A percentile compares a stretch with the other conserved stretches of the same genome.
Evolutionary conservation across 2,888 invertebrate genomes (phyloP).

Genomic region (Harmothoe impar): DNA sequence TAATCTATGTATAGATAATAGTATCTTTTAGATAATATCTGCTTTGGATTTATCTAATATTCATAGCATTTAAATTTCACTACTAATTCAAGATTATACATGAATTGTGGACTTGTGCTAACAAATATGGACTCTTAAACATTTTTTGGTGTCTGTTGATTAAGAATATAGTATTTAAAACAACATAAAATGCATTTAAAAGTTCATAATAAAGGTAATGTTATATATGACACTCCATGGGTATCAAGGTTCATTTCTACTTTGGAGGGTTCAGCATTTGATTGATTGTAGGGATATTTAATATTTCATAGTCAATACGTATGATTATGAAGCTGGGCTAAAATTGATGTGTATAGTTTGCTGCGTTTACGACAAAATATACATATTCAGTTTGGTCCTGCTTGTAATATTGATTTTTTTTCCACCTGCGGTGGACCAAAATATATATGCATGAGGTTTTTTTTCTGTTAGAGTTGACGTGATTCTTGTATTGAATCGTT

Average conservation of each 20-base stretch:
- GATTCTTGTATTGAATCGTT: background rate
- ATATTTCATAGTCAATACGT: background rate
- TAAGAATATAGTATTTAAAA: background rate
- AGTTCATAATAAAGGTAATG: background rate
- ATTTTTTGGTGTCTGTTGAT: no score
- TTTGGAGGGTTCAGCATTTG: background rate
- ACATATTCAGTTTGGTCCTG: no score
- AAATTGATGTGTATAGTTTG: no score
- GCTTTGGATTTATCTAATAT: no score
- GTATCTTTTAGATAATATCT: background rate
- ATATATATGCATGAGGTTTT: conserved; percentile 15
- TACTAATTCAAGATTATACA: no score
- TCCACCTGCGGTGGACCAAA: background rate
- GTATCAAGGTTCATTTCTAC: background rate
- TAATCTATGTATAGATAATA: background rate
- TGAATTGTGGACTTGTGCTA: no score
- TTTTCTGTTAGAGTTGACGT: background rate
- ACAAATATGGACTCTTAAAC: no score
- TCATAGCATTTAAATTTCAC: no score
- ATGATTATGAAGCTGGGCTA: no score
- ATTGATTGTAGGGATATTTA: conserved; percentile 15
- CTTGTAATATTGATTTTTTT: background rate
- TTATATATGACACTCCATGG: background rate
- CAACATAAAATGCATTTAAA: background rate
- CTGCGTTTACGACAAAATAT: no score